A percentile compares a stretch with the other conserved stretches of the same genome.
phyloP scores from a whole-genome alignment of 2,113 vertebrate genomes.

The Lagopus leucura region DNA sequence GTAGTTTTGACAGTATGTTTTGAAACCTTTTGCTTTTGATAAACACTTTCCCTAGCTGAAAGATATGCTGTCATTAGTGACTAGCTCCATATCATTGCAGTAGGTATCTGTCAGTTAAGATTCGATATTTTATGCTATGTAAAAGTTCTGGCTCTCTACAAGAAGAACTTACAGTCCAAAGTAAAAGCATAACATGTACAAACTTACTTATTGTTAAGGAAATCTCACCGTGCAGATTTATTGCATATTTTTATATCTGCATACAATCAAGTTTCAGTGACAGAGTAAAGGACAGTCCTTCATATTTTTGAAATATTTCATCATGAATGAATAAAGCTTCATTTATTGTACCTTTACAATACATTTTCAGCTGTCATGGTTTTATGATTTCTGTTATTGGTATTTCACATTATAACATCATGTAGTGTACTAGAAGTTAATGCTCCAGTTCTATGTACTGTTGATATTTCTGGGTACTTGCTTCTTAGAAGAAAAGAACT shows the following conservation, averaged over 20 bases:
- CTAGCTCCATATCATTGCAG: constrained; percentile 7
- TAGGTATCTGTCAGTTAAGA: constrained; percentile 43
- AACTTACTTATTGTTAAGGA: neutral
- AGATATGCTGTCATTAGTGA: constrained; percentile 29
- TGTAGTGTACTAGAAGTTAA: no score
- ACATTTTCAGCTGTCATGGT: neutral
- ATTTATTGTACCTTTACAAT: neutral
- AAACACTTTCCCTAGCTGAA: constrained; percentile 8
- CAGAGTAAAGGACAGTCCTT: neutral
- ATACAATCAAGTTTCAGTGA: neutral
- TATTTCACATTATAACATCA: no score
- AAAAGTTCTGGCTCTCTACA: neutral
- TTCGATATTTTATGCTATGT: neutral
- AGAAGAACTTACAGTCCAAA: neutral
- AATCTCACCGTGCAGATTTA: neutral
- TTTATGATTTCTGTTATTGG: no score
- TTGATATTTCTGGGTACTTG: no score
- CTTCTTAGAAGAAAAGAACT: no score
- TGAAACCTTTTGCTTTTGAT: constrained; percentile 4
- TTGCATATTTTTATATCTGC: neutral
- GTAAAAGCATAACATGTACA: neutral
- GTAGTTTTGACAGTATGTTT: constrained; percentile 13
- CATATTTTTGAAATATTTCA: neutral
- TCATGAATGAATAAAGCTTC: neutral
- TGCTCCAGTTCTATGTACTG: no score